These are phyloP conservation scores for Parus major DNA, from an alignment of 2,113 vertebrate species.

Conservation along the genomic window DNA sequence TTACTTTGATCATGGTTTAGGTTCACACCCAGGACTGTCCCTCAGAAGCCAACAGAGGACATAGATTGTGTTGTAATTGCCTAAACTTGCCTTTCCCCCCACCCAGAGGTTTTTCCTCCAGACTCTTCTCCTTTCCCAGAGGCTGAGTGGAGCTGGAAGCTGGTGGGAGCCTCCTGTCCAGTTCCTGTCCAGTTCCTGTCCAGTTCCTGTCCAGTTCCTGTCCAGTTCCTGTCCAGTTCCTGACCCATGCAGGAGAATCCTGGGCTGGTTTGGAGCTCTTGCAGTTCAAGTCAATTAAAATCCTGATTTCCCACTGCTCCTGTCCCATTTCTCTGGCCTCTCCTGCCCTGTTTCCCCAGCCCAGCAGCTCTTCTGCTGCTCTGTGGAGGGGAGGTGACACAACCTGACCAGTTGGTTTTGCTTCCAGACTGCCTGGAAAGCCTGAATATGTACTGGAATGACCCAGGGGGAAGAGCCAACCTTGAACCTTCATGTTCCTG, in stretches of 20 bases:
- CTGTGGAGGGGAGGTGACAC: fast-evolving
- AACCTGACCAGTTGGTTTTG: neutral
- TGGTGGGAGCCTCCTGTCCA: neutral
- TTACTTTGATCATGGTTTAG: neutral
- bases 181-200: neutral
- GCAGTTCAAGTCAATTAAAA: neutral
- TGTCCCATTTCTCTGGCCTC: constrained; percentile 25
- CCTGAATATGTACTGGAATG: neutral
- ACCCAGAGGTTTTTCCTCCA: neutral
- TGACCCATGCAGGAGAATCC: neutral
- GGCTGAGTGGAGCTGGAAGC: neutral
- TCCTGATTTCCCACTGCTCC: neutral
- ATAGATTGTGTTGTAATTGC: neutral
- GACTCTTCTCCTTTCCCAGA: neutral
- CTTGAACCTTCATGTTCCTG: neutral
- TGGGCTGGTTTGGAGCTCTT: neutral
- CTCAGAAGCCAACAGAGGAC: neutral
- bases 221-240: neutral
- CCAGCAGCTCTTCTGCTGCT: neutral
- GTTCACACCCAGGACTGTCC: neutral
- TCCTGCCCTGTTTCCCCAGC: constrained; percentile 6
- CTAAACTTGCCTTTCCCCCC: neutral
- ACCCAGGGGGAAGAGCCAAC: neutral
- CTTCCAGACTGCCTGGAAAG: neutral
- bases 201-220: neutral